These are phyloP conservation scores for Mallotus villosus DNA, from an alignment of 2,797 vertebrate genomes.

Conservation along the genomic window DNA sequence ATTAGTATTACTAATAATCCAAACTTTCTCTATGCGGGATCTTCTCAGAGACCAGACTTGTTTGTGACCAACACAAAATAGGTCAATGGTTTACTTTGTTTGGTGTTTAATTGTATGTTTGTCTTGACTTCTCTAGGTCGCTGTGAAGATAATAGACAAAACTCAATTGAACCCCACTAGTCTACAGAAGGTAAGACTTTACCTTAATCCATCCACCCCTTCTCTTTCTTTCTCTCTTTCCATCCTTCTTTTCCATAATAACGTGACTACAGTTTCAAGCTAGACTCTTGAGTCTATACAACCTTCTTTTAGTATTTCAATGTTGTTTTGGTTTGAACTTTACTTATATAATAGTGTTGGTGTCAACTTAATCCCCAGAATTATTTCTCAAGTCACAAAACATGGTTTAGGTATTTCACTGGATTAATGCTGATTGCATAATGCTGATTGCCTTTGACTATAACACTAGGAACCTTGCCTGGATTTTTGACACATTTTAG, in stretches of 20 bases:
- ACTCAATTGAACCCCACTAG: conserved; percentile 92
- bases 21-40: not conserved
- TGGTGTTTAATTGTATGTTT: not conserved
- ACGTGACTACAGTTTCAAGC: no score
- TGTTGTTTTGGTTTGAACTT: no score
- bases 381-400: not conserved
- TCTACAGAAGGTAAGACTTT: conserved; percentile 84
- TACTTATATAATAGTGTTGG: not conserved
- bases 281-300: not conserved
- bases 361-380: not conserved
- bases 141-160: conserved; percentile 94
- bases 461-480: no score
- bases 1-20: not conserved
- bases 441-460: not conserved
- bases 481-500: no score
- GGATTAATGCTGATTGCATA: not conserved
- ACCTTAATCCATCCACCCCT: not conserved
- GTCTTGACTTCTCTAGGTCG: conserved; percentile 76
- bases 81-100: not conserved
- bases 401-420: not conserved
- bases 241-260: not conserved
- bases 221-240: not conserved
- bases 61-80: not conserved
- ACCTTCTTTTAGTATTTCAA: not conserved
- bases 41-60: no score